Percentiles rank a stretch among this genome's conserved stretches.
Conservation (phyloP, 2,113 vertebrate genomes). For the Thermophis baileyi region DNA sequence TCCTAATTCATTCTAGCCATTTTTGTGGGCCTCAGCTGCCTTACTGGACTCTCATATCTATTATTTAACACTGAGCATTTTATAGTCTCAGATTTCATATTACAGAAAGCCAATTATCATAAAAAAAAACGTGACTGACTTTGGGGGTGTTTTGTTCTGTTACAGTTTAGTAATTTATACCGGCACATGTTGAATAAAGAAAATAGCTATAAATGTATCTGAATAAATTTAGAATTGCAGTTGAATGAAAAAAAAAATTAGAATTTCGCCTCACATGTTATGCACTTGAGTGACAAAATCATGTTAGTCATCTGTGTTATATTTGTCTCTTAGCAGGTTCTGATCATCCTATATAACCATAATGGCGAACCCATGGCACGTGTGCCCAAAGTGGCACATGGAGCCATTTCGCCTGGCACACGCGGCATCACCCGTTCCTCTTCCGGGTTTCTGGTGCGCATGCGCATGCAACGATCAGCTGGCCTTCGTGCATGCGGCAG, state of each 20-base stretch:
- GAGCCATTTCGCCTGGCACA: too few relatives aligned
- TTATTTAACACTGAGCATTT: slow-evolving; percentile 46
- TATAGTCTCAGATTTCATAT: slow-evolving; percentile 50
- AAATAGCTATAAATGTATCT: slow-evolving; percentile 73
- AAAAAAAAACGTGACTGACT: slow-evolving; percentile 61
- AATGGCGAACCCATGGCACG: too few relatives aligned
- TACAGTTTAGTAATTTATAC: slow-evolving; percentile 73
- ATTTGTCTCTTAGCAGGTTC: background rate
- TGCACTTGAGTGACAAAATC: background rate
- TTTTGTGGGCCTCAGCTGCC: background rate
- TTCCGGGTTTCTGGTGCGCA: too few relatives aligned
- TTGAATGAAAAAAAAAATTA: background rate
- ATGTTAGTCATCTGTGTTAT: background rate
- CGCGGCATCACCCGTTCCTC: too few relatives aligned
- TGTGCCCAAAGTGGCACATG: too few relatives aligned
- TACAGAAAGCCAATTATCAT: slow-evolving; percentile 42
- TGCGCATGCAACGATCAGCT: too few relatives aligned
- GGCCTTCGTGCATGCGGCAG: too few relatives aligned
- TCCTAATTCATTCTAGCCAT: background rate
- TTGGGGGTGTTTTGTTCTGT: slow-evolving; percentile 70
- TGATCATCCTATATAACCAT: background rate
- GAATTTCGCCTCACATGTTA: background rate
- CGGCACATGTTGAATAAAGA: slow-evolving; percentile 53
- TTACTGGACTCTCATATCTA: background rate
- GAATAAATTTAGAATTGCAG: background rate